Evolutionary conservation across 1,140 invertebrate genomes (phyloP).

Genomic region (Camponotus floridanus): DNA sequence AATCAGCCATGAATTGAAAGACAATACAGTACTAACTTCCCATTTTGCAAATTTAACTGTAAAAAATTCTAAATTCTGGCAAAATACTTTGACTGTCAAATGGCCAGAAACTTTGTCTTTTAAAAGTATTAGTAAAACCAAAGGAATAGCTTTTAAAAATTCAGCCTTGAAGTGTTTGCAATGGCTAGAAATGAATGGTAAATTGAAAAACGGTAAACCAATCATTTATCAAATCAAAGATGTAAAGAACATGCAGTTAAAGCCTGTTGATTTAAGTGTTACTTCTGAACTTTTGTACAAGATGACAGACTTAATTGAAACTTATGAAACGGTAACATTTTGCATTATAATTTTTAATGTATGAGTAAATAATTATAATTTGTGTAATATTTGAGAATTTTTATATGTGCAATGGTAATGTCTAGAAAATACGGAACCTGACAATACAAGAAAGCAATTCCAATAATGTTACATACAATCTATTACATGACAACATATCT

Average conservation of each 20-base stretch:
- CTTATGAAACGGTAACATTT: constrained; percentile 70
- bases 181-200: constrained; percentile 74
- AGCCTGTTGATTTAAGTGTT: constrained; percentile 64
- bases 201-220: constrained; percentile 68
- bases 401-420: constrained; percentile 31
- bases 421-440: constrained; percentile 63
- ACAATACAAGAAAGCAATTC: background rate
- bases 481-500: background rate
- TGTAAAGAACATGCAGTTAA: constrained; percentile 12
- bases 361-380: constrained; percentile 30
- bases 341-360: constrained; percentile 14
- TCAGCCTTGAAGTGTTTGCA: constrained; percentile 77
- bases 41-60: background rate
- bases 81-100: constrained; percentile 68
- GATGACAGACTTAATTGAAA: constrained; percentile 70
- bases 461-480: background rate
- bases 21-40: constrained; percentile 36
- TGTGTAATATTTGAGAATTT: constrained; percentile 33
- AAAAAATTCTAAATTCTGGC: constrained; percentile 32
- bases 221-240: constrained; percentile 66
- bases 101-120: constrained; percentile 80
- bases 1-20: constrained; percentile 66
- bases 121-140: constrained; percentile 60
- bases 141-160: constrained; percentile 61
- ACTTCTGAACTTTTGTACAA: constrained; percentile 60